Evolutionary conservation across 2,113 vertebrate genomes (phyloP).

Genomic region (Leuciscus idus): DNA sequence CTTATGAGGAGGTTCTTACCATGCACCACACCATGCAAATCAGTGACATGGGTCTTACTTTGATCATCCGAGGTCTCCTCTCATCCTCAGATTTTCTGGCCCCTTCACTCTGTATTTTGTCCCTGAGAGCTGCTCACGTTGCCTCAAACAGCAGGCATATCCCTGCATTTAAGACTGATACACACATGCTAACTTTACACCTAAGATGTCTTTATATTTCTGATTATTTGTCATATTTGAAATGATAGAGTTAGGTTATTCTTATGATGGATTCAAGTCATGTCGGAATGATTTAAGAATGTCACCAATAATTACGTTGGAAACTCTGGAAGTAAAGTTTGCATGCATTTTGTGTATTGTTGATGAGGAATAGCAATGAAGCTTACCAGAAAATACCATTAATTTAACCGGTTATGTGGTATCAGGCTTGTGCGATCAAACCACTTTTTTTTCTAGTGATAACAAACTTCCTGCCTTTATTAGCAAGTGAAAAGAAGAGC

Average conservation of each 20-base stretch:
- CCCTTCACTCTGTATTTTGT: constrained; percentile 16
- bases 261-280: neutral
- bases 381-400: neutral
- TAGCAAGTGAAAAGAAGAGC: neutral
- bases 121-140: neutral
- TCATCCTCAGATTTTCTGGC: constrained; percentile 14
- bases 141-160: neutral
- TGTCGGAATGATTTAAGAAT: neutral
- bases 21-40: constrained; percentile 39
- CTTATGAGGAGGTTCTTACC: constrained; percentile 30
- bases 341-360: neutral
- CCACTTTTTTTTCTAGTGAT: neutral
- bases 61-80: constrained; percentile 26
- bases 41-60: constrained; percentile 39
- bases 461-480: neutral
- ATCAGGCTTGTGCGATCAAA: neutral
- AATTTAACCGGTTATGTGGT: neutral
- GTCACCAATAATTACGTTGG: neutral
- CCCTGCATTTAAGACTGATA: neutral
- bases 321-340: neutral
- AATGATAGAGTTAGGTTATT: neutral
- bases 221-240: neutral
- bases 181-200: neutral
- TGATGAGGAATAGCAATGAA: neutral
- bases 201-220: neutral